Percentiles rank a stretch among this genome's conserved stretches.
phyloP scores from a whole-genome alignment of 2,113 vertebrate species.

The Gymnorhina tibicen region DNA sequence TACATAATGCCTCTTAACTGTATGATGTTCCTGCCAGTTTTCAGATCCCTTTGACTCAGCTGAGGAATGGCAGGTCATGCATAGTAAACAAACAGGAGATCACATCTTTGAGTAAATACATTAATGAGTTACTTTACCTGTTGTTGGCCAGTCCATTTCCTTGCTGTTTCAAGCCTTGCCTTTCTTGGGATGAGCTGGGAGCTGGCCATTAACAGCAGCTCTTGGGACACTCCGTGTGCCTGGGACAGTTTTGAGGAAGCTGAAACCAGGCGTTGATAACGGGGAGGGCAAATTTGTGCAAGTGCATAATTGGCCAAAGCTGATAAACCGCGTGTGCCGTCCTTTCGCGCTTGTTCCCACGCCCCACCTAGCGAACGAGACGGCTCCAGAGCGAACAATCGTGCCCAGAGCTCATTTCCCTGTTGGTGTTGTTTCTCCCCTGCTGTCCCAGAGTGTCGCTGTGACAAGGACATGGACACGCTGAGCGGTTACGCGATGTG shows the following conservation, averaged over 20 bases:
- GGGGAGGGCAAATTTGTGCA: not conserved
- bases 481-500: constrained; percentile 93
- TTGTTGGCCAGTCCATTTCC: not conserved
- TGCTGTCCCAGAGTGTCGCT: constrained; percentile 82
- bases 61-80: not conserved
- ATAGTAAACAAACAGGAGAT: not conserved
- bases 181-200: not conserved
- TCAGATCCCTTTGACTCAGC: not conserved
- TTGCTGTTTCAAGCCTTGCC: not conserved
- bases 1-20: not conserved
- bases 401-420: not conserved
- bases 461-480: constrained; percentile 95
- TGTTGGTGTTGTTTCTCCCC: not conserved
- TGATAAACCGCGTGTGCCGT: not conserved
- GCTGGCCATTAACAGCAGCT: not conserved
- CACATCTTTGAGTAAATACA: not conserved
- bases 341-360: not conserved
- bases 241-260: not conserved
- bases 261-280: not conserved
- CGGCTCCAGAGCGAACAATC: not conserved
- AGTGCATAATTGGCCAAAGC: not conserved
- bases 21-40: not conserved
- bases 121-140: not conserved
- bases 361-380: not conserved
- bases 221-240: not conserved